Evolutionary conservation across 2,113 vertebrate species (phyloP), one percentile per base, ranked within the genome.

Genomic region (Eolophus roseicapilla): DNA sequence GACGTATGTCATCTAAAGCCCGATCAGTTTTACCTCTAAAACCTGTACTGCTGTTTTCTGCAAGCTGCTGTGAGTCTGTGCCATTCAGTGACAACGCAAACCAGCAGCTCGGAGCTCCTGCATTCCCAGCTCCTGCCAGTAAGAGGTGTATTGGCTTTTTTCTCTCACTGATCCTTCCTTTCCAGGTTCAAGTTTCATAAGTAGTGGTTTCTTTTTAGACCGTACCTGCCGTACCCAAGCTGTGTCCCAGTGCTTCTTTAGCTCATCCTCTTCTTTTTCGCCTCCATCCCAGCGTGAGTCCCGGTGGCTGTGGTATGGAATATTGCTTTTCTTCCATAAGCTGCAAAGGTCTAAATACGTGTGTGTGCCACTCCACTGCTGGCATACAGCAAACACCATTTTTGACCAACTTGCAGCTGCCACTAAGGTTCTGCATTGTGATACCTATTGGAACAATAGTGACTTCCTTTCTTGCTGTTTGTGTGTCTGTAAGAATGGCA

Each of bases 251-350:
- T 31, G 60, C 19, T 85, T 15, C 35, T 55, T 20, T 12, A 31
- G 37, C 20, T 75, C 17, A 39, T 28, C 10, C 21, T 82, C 29
- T 55, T 35, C 44, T 49, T 84, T 9, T 19, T 50, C 13, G 1
- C 69, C 44, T 77, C 55, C n/a, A 15, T 62, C 17, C 44, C 17
- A 6, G 20, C 20, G 0, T 21, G 41, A 27, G 16, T 35, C 39
- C 17, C 0, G 2, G 0, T 17, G 35, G 55, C 67, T 53, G 17
- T 8, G 25, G 10, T 7, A 10, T 71, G 76, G 49, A 31, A 39
- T 6, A 2, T 11, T 29, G n/a, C 24, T 49, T 44, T 63, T 70
- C 19, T 9, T 85, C 39, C 31, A 1, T 43, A 43, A 18, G 19
- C 46, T 62, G 31, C 69, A 24, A 7, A 1, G 9, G 4, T 52